Evolutionary conservation across 2,888 invertebrate genomes (phyloP), one percentile per base, ranked within the genome.

Genomic region (Nematopogon swammerdamellus): DNA sequence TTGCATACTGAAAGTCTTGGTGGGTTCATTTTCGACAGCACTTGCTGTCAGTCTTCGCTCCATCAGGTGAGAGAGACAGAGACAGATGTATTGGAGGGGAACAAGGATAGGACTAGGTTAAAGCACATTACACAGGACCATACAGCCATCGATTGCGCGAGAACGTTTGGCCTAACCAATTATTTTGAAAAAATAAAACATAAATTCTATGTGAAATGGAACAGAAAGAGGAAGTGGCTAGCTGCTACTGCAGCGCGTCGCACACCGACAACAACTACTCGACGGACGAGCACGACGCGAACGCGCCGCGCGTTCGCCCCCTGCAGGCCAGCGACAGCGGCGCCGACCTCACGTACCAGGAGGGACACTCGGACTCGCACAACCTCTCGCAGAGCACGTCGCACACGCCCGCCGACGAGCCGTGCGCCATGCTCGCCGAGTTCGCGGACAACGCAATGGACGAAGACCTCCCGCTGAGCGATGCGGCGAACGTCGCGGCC

Each of bases 241-340:
- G 88, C 65, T 88, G 88, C 64, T 88, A 89, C 65, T 87, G 86
- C 66, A 88, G 87, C 65, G 88, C 88, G 42, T 88, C 88, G n/a
- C 88, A 88, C 60, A 87, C 87, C 3, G 87, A 88, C 57, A 87
- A 87, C 68, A 84, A 87, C 61, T 85, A 83, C 58, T 88, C 88
- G 19, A 88, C 87, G 2, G 88, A 88, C 64, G 88, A 88, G 60
- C 87, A 87, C 68, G 88, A 88, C 59, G 81, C 81, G 45, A 64
- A 81, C 49, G 36, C 36, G 11, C 36, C 36, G 36, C 36, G 36
- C 36, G 11, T 14, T 3, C 36, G 36, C 36, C 70, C 83, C 10
- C 65, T 86, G 5, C 86, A 87, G 58, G 84, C 86, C 3, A 87
- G 87, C 49, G 89, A 89, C 63, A 88, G 88, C 58, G 88, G 88